Evolutionary conservation across 1,140 invertebrate species (phyloP).

Genomic region (Plodia interpunctella): DNA sequence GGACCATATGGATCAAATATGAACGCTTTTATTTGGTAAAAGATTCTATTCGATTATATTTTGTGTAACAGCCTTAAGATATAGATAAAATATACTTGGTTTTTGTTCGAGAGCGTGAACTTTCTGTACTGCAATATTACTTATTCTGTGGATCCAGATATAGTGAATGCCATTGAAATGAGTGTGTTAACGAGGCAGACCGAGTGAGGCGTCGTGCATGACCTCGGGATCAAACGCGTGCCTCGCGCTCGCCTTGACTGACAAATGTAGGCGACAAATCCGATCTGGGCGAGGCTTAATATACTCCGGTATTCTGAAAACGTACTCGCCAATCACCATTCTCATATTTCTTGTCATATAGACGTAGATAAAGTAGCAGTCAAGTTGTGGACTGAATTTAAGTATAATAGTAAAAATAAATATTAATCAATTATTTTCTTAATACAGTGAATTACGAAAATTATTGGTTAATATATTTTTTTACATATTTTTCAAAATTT

Average conservation of each 20-base stretch:
- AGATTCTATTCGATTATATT: too few species aligned
- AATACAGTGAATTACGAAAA: too few species aligned
- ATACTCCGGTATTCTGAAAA: neutral
- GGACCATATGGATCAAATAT: too few species aligned
- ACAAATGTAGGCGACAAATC: constrained; percentile 36
- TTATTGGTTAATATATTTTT: too few species aligned
- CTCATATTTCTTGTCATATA: neutral
- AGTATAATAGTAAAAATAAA: neutral
- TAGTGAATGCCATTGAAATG: constrained; percentile 34
- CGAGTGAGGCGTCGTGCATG: constrained; percentile 41
- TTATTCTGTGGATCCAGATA: constrained; percentile 9
- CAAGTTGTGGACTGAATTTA: neutral
- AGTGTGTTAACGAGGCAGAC: constrained; percentile 47
- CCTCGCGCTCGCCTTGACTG: constrained; percentile 28
- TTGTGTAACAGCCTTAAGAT: too few species aligned
- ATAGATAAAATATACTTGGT: too few species aligned
- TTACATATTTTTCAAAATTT: too few species aligned
- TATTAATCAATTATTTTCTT: too few species aligned
- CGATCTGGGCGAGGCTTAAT: constrained; percentile 19
- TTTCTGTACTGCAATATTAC: too few species aligned
- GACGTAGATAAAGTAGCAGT: neutral
- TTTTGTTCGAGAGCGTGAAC: too few species aligned
- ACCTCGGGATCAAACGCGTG: constrained; percentile 46
- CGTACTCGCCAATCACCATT: neutral
- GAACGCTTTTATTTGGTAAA: too few species aligned